Conservation (phyloP, 92 coral and sea anemone genomes). For the Bergia puertoricense region DNA sequence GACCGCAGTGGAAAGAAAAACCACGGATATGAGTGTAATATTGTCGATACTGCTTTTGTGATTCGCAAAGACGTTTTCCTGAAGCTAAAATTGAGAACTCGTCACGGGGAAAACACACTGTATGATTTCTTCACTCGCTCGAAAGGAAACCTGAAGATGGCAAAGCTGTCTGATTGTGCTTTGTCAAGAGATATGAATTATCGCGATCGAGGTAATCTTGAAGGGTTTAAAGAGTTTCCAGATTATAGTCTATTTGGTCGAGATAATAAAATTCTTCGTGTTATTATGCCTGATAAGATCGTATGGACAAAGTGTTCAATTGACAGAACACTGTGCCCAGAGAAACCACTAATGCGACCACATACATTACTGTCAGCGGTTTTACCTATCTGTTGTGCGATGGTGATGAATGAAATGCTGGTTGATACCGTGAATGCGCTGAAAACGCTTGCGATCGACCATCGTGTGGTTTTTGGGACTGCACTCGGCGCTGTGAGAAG, state of each 20-base stretch:
- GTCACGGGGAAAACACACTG: constrained; percentile 37
- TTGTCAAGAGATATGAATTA: constrained; percentile 39
- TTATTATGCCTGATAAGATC: constrained; percentile 30
- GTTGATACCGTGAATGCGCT: constrained; percentile 19
- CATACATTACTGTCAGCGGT: constrained; percentile 44
- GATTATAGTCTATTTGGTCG: constrained; percentile 42
- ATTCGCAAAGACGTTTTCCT: constrained; percentile 31
- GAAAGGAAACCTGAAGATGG: constrained; percentile 20
- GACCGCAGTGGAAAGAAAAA: constrained; percentile 3
- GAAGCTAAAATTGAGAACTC: constrained; percentile 27
- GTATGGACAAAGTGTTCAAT: constrained; percentile 29
- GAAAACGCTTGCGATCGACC: constrained; percentile 1
- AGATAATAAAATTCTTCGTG: constrained; percentile 43
- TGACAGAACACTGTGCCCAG: constrained; percentile 21
- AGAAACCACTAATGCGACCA: constrained; percentile 36
- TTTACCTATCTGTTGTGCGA: constrained; percentile 42
- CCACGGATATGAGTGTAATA: constrained; percentile 34
- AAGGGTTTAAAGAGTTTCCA: constrained; percentile 29
- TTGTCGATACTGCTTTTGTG: constrained; percentile 41
- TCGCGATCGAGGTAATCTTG: constrained; percentile 34
- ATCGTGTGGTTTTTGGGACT: constrained; percentile 31
- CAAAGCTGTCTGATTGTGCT: constrained; percentile 30
- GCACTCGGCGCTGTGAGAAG: constrained; percentile 25
- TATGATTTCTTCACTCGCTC: constrained; percentile 32
- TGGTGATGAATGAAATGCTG: constrained; percentile 24